These are phyloP conservation scores for Siphlonurus alternatus DNA, from an alignment of 2,888 invertebrate species.

Conservation along the genomic window DNA sequence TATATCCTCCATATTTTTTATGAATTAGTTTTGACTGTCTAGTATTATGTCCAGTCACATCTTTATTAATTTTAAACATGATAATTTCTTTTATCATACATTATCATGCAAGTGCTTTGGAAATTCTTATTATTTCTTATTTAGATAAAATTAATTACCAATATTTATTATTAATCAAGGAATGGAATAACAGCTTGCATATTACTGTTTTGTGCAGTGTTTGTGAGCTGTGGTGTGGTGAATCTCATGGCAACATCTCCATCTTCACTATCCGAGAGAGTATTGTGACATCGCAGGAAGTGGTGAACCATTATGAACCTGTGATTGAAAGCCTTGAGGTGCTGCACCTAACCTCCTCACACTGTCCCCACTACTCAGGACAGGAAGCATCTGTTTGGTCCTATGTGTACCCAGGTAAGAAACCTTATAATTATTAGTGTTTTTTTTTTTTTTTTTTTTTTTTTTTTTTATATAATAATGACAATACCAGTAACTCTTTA, in stretches of 20 bases:
- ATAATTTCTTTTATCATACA: too few species aligned
- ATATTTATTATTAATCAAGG: too few species aligned
- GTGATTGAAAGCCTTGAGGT: conserved; percentile 45
- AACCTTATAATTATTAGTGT: not conserved
- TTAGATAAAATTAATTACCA: too few species aligned
- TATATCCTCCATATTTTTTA: too few species aligned
- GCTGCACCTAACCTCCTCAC: conserved; percentile 46
- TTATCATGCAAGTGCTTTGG: too few species aligned
- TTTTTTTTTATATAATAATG: too few species aligned
- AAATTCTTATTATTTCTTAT: too few species aligned
- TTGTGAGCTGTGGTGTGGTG: conserved; percentile 80
- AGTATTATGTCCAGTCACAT: too few species aligned
- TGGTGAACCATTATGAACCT: conserved; percentile 41
- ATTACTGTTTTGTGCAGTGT: conserved; percentile 14
- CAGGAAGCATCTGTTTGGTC: conserved; percentile 42
- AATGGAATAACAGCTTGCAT: too few species aligned
- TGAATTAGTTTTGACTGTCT: too few species aligned
- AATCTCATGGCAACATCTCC: conserved; percentile 58
- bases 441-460: not conserved
- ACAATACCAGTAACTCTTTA: too few species aligned
- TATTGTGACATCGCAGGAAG: conserved; percentile 56
- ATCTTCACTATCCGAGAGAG: conserved; percentile 56
- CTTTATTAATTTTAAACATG: too few species aligned
- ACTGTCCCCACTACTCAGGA: conserved; percentile 22
- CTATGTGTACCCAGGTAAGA: conserved; percentile 60